Evolutionary conservation across 2,888 invertebrate genomes (phyloP).

Genomic region (Antheraea assamensis): DNA sequence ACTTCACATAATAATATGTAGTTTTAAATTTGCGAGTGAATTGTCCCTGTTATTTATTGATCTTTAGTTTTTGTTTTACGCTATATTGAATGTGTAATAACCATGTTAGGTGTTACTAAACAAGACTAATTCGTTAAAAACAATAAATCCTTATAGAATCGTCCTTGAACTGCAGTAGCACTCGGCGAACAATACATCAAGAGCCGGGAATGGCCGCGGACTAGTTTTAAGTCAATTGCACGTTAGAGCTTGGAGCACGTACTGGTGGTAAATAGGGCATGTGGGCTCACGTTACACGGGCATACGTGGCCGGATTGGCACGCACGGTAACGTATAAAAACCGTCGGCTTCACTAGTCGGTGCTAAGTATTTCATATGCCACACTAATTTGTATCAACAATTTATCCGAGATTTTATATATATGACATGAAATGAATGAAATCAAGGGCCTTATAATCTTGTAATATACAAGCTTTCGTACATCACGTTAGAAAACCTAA

Average conservation of each 20-base stretch:
- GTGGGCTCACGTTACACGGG: conserved; percentile 37
- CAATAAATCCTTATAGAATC: conserved; percentile 8
- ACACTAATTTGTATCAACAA: not conserved
- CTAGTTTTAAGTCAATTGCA: conserved; percentile 35
- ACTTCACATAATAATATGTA: not conserved
- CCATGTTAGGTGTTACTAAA: not conserved
- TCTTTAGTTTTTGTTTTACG: too few relatives aligned
- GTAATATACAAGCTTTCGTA: too few relatives aligned
- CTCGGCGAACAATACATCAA: conserved; percentile 4
- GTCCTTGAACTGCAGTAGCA: conserved; percentile 23
- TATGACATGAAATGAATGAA: too few relatives aligned
- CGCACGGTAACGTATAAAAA: conserved; percentile 21
- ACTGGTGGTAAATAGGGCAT: conserved; percentile 41
- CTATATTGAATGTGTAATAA: not conserved
- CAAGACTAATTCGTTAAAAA: not conserved
- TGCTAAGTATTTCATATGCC: not conserved
- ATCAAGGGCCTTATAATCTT: too few relatives aligned
- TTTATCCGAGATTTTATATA: too few relatives aligned
- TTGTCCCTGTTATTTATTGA: not conserved
- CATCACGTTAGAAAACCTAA: too few relatives aligned
- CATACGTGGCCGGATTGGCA: conserved; percentile 21
- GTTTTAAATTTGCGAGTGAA: not conserved
- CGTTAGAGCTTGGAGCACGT: conserved; percentile 36
- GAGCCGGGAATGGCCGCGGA: conserved; percentile 21
- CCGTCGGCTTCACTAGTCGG: conserved; percentile 12